These are phyloP conservation scores for Cheilosia vernalis DNA, from an alignment of 2,888 invertebrate genomes.

Conservation along the genomic window DNA sequence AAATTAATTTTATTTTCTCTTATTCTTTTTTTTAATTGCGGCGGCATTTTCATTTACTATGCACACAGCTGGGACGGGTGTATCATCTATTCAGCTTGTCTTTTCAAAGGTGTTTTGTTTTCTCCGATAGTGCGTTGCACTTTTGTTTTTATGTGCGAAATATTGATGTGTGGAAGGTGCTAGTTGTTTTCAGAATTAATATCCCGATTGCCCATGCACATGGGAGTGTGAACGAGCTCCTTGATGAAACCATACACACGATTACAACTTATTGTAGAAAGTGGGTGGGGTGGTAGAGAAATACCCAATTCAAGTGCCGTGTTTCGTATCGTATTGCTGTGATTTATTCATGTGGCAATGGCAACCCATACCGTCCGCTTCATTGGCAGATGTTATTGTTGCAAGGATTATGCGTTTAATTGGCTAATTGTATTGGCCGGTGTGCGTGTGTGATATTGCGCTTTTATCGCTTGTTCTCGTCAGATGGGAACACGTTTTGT, in stretches of 20 bases:
- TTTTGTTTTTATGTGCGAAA: constrained; percentile 8
- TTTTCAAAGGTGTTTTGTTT: constrained; percentile 25
- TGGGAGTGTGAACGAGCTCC: constrained; percentile 6
- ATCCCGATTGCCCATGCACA: constrained; percentile 18
- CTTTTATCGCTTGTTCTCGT: constrained; percentile 24
- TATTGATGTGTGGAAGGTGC: constrained; percentile 31
- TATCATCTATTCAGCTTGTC: not conserved
- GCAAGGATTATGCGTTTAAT: constrained; percentile 49
- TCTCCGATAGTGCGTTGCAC: constrained; percentile 40
- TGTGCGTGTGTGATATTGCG: constrained; percentile 1
- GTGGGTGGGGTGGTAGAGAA: not conserved
- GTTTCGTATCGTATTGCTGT: constrained; percentile 28
- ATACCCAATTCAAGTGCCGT: constrained; percentile 11
- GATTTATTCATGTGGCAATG: constrained; percentile 52
- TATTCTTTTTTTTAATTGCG: constrained; percentile 8
- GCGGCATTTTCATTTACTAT: constrained; percentile 17
- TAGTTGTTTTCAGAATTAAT: constrained; percentile 18
- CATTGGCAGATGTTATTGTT: constrained; percentile 46
- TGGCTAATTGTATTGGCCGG: constrained; percentile 6
- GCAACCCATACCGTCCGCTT: not conserved
- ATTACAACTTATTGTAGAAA: not conserved
- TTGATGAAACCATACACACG: not conserved
- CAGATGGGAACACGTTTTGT: constrained; percentile 39
- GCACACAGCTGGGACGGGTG: constrained; percentile 33
- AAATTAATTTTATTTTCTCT: not conserved